Percentiles rank a stretch among this genome's conserved stretches.
These are phyloP conservation scores for Trachythela sp. DNA, from an alignment of 64 coral and sea anemone species.

Conservation along the genomic window DNA sequence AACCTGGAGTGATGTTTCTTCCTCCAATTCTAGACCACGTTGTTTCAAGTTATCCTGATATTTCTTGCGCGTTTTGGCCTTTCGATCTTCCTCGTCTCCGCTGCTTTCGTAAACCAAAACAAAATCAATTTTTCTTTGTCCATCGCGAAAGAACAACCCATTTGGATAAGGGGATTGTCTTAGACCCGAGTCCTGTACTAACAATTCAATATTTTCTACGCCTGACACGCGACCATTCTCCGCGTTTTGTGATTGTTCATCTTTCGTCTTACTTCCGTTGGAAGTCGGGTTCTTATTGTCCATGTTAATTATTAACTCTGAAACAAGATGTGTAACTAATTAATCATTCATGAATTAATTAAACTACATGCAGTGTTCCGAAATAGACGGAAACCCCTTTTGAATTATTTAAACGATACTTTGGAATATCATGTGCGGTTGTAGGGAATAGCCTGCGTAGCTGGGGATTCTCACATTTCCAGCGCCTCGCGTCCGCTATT, in stretches of 20 bases:
- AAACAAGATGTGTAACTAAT: background rate
- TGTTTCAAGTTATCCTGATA: background rate
- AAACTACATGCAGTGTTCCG: no score
- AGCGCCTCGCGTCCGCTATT: no score
- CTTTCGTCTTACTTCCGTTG: background rate
- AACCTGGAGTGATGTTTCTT: background rate
- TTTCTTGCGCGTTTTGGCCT: background rate
- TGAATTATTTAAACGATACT: no score
- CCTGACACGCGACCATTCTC: background rate
- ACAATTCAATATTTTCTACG: background rate
- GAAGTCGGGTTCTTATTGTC: background rate
- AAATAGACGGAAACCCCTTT: no score
- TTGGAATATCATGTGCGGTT: no score
- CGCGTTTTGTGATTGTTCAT: background rate
- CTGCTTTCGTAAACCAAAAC: background rate
- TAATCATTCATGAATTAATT: background rate
- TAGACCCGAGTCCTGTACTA: background rate
- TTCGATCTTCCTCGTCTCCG: background rate
- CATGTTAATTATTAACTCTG: background rate
- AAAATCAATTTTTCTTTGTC: constrained; percentile 18
- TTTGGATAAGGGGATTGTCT: background rate
- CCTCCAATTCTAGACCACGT: background rate
- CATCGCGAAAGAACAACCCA: background rate
- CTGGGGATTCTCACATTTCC: no score
- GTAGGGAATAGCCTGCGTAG: no score